phyloP scores from a whole-genome alignment of 2,797 vertebrate species.

The Rhynchonycteris naso region DNA sequence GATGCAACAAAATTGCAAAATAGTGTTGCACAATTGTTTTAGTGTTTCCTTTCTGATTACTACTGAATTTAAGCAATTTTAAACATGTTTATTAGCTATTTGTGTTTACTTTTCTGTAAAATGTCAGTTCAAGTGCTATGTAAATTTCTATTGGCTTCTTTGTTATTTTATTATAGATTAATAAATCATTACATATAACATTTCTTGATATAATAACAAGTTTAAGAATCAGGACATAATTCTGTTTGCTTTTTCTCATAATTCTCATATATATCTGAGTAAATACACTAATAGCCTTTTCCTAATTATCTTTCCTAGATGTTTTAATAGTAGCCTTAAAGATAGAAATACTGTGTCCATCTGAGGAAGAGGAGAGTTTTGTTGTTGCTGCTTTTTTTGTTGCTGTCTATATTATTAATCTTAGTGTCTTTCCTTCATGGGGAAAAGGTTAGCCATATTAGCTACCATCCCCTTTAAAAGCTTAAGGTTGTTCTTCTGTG shows the following conservation, averaged over 20 bases:
- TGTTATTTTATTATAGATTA: background rate
- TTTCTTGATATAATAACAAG: background rate
- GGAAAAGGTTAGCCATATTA: background rate
- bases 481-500: background rate
- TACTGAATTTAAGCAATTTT: background rate
- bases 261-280: background rate
- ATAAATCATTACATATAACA: background rate
- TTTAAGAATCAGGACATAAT: background rate
- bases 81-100: background rate
- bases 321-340: background rate
- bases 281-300: background rate
- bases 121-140: background rate
- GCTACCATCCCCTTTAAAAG: background rate
- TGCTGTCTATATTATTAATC: background rate
- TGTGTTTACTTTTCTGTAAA: conserved; percentile 7
- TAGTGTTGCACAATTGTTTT: background rate
- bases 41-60: background rate
- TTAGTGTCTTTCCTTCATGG: too few species aligned
- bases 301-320: background rate
- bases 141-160: background rate
- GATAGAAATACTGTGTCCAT: too few species aligned
- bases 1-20: background rate
- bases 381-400: fast-evolving
- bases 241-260: background rate
- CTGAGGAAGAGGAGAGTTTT: too few species aligned